Conservation (phyloP, 2,113 vertebrate genomes). For the Procapra przewalskii region DNA sequence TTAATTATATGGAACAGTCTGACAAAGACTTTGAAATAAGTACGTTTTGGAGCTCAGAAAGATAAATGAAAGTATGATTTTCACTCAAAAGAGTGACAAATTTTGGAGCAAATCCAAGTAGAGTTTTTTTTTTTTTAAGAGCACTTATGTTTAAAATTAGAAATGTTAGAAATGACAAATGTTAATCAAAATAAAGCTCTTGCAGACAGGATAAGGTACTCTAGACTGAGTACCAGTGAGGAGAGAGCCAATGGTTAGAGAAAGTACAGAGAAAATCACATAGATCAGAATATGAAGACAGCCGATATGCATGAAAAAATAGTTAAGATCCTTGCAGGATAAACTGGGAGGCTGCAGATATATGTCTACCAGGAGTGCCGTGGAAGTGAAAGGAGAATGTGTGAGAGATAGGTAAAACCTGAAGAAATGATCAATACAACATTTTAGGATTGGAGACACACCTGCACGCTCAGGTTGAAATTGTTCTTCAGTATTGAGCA, state of each 20-base stretch:
- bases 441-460: not conserved
- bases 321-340: not conserved
- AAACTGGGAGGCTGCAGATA: not conserved
- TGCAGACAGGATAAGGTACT: not conserved
- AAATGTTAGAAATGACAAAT: not conserved
- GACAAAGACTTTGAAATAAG: not conserved
- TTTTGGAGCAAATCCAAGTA: not conserved
- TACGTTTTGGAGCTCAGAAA: not conserved
- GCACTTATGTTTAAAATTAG: slow-evolving; percentile 15
- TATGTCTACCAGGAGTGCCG: not conserved
- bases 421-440: not conserved
- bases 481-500: not conserved
- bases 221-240: not conserved
- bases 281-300: not conserved
- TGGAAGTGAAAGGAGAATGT: not conserved
- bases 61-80: not conserved
- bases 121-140: not conserved
- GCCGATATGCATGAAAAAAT: not conserved
- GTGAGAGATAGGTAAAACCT: not conserved
- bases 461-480: not conserved
- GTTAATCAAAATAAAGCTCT: not conserved
- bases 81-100: not conserved
- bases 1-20: not conserved
- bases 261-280: not conserved
- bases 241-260: not conserved